Evolutionary conservation across 2,888 invertebrate species (phyloP).

Genomic region (Coronaproctus castanopsis): DNA sequence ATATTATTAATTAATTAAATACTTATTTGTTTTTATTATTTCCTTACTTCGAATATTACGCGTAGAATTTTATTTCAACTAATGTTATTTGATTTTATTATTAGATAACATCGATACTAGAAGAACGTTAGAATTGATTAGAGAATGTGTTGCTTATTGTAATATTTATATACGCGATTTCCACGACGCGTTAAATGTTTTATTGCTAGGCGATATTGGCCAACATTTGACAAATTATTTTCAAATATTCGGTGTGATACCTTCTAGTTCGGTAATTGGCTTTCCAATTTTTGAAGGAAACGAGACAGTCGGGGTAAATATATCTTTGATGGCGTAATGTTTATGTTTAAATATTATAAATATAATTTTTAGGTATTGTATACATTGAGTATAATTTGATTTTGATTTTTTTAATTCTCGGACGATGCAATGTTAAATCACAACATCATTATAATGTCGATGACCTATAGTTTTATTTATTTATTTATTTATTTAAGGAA

Average conservation of each 20-base stretch:
- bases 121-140: constrained; percentile 56
- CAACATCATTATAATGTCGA: too few relatives aligned
- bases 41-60: background rate
- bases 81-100: constrained; percentile 17
- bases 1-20: background rate
- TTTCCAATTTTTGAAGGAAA: constrained; percentile 35
- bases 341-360: too few relatives aligned
- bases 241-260: constrained; percentile 53
- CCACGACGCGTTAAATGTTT: constrained; percentile 35
- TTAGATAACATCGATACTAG: constrained; percentile 86
- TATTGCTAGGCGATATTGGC: constrained; percentile 58
- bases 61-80: too few relatives aligned
- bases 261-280: constrained; percentile 43
- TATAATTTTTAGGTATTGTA: too few relatives aligned
- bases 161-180: constrained; percentile 65
- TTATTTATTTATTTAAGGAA: too few relatives aligned
- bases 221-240: constrained; percentile 63
- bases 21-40: constrained; percentile 4
- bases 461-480: too few relatives aligned
- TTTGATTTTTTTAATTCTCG: too few relatives aligned
- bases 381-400: too few relatives aligned
- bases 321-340: constrained; percentile 1
- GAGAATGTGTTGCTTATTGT: constrained; percentile 63
- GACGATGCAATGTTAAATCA: too few relatives aligned
- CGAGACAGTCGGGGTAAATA: constrained; percentile 30